Evolutionary conservation across 2,888 invertebrate genomes (phyloP), one percentile per base, ranked within the genome.

Genomic region (Galerucella calmariensis): DNA sequence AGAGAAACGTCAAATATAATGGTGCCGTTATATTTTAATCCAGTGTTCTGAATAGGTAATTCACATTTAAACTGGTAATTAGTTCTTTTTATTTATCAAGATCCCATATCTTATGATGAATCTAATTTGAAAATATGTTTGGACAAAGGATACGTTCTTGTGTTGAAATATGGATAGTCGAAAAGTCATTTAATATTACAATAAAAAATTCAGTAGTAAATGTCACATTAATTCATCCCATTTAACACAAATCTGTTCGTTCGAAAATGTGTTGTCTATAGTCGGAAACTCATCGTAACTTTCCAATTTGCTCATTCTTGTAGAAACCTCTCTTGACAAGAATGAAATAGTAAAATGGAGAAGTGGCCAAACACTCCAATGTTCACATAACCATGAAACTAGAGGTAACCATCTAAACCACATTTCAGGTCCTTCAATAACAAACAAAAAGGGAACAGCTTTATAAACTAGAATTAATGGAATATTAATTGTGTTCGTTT

Each of bases 301-400:
- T 56, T 16, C 56, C 67, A 75, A 75, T 75, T 75, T 75, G 75
- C 71, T 75, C 72, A 63, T 72, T 66, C 65, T 69, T 46, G 53
- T 66, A 72, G 72, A 72, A 75, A 72, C 68, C 71, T 72, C 67
- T 24, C 56, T 71, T 68, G 44, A 65, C 67, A 72, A 58, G 65
- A 65, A 65, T 65, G 67, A 67, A 67, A 59, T 56, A 59, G 72
- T 59, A 67, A 72, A 72, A 72, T 67, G 63, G 65, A 69, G 62
- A 73, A 73, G 68, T 68, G 73, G 73, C 53, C 73, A 59, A 65
- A 66, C 53, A 62, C 74, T 74, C 69, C 69, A 68, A 72, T 69
- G 65, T 69, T 59, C 72, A 79, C 80, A 80, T 62, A 81, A 79
- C 78, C 77, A 77, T 81, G 76, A 81, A 78, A 79, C 74, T 70